Conservation (phyloP, 2,113 vertebrate genomes). For the Dasyprocta punctata region DNA sequence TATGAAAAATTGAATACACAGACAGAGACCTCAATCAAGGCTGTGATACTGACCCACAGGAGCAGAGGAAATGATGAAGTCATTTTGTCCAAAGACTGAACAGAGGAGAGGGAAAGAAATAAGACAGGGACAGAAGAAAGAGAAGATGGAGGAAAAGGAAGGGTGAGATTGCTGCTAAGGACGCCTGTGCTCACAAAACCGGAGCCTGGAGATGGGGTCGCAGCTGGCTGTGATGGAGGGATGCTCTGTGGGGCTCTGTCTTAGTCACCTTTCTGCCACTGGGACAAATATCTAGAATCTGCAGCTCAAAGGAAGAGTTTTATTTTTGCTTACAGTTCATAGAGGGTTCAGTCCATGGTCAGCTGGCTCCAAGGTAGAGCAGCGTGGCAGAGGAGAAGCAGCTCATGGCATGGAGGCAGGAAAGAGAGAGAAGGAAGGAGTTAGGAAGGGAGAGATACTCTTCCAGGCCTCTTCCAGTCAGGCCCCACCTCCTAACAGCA, state of each 20-base stretch:
- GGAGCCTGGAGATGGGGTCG: too few relatives aligned
- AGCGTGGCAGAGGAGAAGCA: neutral
- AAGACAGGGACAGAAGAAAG: neutral
- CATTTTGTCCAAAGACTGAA: neutral
- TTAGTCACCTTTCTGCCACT: neutral
- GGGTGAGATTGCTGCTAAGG: neutral
- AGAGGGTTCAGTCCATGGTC: neutral
- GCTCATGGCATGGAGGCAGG: neutral
- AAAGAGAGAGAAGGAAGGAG: neutral
- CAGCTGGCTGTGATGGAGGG: rapidly evolving
- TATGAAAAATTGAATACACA: neutral
- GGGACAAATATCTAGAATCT: neutral
- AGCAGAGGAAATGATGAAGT: neutral
- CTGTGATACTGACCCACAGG: neutral
- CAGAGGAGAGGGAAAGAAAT: neutral
- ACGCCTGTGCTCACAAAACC: neutral
- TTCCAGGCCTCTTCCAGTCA: neutral
- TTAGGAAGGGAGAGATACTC: neutral
- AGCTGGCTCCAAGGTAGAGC: neutral
- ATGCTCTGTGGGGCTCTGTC: rapidly evolving
- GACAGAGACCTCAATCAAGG: neutral
- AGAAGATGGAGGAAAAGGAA: neutral
- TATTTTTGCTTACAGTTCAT: neutral
- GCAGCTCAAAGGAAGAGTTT: neutral
- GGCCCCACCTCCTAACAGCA: neutral